phyloP scores from a whole-genome alignment of 2,888 invertebrate genomes.

The Biston betularia region DNA sequence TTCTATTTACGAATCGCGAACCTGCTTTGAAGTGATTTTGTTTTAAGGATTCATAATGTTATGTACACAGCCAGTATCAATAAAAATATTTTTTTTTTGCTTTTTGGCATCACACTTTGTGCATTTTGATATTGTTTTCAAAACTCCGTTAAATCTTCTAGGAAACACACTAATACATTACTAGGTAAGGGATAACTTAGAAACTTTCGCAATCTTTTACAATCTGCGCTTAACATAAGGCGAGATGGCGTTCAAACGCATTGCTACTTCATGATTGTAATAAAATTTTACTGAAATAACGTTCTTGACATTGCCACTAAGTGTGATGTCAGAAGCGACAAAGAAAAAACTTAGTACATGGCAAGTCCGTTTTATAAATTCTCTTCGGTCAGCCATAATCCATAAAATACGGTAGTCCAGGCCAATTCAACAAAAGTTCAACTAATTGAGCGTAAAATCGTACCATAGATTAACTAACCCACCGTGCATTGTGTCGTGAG shows the following conservation, averaged over 20 bases:
- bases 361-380: background rate
- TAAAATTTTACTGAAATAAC: no score
- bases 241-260: no score
- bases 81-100: background rate
- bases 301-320: background rate
- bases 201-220: no score
- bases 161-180: no score
- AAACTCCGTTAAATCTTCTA: no score
- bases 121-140: no score
- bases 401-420: background rate
- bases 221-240: no score
- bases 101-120: no score
- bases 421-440: background rate
- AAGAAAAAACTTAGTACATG: background rate
- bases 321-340: background rate
- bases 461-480: conserved; percentile 12
- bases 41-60: background rate
- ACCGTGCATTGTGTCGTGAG: conserved; percentile 55
- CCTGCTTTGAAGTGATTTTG: conserved; percentile 2
- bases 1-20: conserved; percentile 3
- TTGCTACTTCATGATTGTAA: no score
- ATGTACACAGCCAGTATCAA: background rate
- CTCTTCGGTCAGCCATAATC: background rate
- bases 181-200: no score
- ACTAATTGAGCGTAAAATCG: conserved; percentile 25